Conservation (phyloP, 2,113 vertebrate species). For the Strix aluco region DNA sequence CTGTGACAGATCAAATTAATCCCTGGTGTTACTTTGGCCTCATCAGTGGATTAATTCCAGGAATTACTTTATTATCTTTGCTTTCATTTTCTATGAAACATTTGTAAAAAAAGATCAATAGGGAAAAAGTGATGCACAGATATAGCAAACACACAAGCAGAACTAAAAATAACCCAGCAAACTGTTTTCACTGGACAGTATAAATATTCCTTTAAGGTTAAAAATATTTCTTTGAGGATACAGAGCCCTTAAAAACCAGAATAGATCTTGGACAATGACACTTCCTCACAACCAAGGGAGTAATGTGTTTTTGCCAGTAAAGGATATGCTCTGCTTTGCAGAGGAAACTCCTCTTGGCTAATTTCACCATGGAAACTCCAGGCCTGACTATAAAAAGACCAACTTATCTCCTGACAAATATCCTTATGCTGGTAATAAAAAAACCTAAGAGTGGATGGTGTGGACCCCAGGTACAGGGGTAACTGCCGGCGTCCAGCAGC, state of each 20-base stretch:
- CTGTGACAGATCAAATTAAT: not conserved
- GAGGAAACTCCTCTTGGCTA: slow-evolving; percentile 30
- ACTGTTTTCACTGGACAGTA: slow-evolving; percentile 11
- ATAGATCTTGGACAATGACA: not conserved
- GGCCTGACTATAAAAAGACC: slow-evolving; percentile 46
- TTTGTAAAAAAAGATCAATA: not conserved
- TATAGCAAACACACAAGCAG: not conserved
- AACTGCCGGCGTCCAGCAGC: accelerated
- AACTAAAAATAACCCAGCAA: slow-evolving; percentile 34
- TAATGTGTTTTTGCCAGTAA: slow-evolving; percentile 9
- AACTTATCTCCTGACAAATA: slow-evolving; percentile 31
- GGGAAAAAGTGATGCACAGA: not conserved
- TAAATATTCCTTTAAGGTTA: slow-evolving; percentile 53
- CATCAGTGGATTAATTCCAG: not conserved
- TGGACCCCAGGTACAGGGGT: not conserved
- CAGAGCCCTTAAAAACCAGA: not conserved
- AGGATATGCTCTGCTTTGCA: slow-evolving; percentile 39
- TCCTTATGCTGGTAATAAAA: slow-evolving; percentile 33
- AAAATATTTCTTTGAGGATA: slow-evolving; percentile 58
- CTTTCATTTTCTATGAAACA: not conserved
- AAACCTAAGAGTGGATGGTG: not conserved
- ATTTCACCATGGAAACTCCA: slow-evolving; percentile 56
- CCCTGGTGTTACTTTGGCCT: not conserved
- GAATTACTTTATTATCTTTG: not conserved
- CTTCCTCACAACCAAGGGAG: slow-evolving; percentile 9